Percentiles rank a stretch among this genome's conserved stretches.
phyloP scores from a whole-genome alignment of 2,113 vertebrate species.

The Ceyx margarethae region DNA sequence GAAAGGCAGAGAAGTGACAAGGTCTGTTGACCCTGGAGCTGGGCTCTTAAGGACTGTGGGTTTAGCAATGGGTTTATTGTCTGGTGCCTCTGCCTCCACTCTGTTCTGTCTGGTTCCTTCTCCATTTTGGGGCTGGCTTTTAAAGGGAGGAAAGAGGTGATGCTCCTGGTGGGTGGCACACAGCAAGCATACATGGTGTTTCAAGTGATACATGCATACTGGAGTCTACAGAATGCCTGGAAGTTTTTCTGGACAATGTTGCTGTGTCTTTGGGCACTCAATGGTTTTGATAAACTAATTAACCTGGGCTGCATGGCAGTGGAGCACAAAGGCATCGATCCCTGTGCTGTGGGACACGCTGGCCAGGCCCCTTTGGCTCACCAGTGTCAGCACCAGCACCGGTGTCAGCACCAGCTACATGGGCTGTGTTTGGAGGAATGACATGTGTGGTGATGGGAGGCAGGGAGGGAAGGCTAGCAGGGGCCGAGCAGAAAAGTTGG shows the following conservation, averaged over 20 bases:
- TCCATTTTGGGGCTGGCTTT: not conserved
- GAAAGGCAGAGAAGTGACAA: accelerated
- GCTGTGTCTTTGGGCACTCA: not conserved
- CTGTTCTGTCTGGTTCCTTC: not conserved
- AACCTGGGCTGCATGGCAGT: not conserved
- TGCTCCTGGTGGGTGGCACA: not conserved
- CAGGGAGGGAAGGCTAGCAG: not conserved
- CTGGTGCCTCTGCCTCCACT: not conserved
- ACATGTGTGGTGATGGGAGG: not conserved
- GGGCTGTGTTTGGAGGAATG: not conserved
- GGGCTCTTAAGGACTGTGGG: accelerated
- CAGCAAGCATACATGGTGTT: not conserved
- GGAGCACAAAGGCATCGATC: accelerated
- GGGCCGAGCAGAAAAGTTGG: not conserved
- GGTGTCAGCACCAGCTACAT: not conserved
- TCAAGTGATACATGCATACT: accelerated
- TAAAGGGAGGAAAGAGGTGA: not conserved
- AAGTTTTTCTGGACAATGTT: not conserved
- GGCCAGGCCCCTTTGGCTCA: not conserved
- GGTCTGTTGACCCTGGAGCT: not conserved
- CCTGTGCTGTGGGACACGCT: accelerated
- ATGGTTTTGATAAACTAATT: not conserved
- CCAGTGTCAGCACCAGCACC: too few species aligned
- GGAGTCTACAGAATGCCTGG: not conserved
- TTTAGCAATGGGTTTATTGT: slow-evolving; percentile 11